These are phyloP conservation scores for Nothoprocta pentlandii DNA, from an alignment of 2,113 vertebrate species.

Conservation along the genomic window DNA sequence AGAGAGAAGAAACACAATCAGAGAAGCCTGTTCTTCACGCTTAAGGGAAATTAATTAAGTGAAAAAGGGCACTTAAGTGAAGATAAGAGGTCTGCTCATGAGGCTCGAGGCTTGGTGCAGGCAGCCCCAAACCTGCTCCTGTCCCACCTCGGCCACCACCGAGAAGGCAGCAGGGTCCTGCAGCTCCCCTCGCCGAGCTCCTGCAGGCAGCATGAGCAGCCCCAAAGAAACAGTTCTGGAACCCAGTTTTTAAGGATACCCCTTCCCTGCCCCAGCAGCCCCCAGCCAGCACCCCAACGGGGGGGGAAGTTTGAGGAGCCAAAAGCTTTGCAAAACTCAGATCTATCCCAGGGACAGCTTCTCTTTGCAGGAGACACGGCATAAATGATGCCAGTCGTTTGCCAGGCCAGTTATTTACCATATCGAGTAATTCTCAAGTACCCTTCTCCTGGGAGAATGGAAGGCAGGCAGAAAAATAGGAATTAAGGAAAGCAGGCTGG, in stretches of 20 bases:
- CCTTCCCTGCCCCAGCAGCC: background rate
- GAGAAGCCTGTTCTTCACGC: background rate
- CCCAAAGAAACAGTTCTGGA: rapidly evolving
- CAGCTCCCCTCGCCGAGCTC: background rate
- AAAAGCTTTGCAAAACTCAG: background rate
- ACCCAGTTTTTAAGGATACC: background rate
- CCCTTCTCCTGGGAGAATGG: background rate
- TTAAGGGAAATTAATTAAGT: too few relatives aligned
- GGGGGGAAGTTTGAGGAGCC: background rate
- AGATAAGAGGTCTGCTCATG: rapidly evolving
- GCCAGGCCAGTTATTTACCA: background rate
- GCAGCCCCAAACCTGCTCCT: background rate
- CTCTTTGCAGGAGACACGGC: background rate
- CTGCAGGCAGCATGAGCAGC: background rate
- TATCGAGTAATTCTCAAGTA: background rate
- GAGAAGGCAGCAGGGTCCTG: rapidly evolving
- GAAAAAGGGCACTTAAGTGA: background rate
- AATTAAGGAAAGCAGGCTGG: conserved; percentile 10
- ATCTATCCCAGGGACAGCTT: background rate
- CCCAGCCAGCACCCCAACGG: background rate
- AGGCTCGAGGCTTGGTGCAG: background rate
- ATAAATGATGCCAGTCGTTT: background rate
- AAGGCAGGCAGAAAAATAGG: background rate
- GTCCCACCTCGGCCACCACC: rapidly evolving
- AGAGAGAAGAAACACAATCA: background rate